phyloP scores from a whole-genome alignment of 2,113 vertebrate genomes.

The Microcebus murinus region DNA sequence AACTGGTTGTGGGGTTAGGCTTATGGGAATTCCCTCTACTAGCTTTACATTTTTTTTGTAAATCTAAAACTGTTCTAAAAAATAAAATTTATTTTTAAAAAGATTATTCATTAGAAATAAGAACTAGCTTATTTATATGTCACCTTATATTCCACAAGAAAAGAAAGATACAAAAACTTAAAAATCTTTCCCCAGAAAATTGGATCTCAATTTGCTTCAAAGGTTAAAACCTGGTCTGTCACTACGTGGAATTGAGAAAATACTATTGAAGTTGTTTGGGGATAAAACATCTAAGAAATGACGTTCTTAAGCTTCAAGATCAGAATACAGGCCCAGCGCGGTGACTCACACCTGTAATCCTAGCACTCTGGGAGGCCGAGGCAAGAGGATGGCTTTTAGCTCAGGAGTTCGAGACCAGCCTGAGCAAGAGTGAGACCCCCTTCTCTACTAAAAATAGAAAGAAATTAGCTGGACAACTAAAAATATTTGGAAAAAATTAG shows the following conservation, averaged over 20 bases:
- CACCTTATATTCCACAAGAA: background rate
- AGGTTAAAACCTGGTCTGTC: constrained; percentile 29
- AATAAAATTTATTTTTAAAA: background rate
- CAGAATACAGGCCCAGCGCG: background rate
- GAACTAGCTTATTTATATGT: background rate
- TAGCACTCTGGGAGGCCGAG: too few species aligned
- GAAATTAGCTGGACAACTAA: too few species aligned
- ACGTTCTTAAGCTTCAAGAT: background rate
- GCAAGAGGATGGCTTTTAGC: too few species aligned
- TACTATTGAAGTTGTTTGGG: background rate
- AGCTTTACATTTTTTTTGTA: background rate
- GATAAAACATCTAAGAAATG: constrained; percentile 23
- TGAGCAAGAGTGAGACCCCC: too few species aligned
- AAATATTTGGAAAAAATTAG: too few species aligned
- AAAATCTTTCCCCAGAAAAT: background rate
- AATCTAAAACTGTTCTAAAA: constrained; percentile 25
- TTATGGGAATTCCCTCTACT: background rate
- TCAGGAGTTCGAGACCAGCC: too few species aligned
- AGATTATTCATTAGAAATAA: background rate
- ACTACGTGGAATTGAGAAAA: background rate
- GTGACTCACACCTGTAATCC: too few species aligned
- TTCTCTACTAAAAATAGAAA: too few species aligned
- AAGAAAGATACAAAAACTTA: constrained; percentile 34
- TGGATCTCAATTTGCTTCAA: constrained; percentile 4
- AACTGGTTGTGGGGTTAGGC: background rate